Percentiles rank a stretch among this genome's conserved stretches.
phyloP scores from a whole-genome alignment of 2,113 vertebrate species.

The Stomatorhinus ivindoensis region DNA sequence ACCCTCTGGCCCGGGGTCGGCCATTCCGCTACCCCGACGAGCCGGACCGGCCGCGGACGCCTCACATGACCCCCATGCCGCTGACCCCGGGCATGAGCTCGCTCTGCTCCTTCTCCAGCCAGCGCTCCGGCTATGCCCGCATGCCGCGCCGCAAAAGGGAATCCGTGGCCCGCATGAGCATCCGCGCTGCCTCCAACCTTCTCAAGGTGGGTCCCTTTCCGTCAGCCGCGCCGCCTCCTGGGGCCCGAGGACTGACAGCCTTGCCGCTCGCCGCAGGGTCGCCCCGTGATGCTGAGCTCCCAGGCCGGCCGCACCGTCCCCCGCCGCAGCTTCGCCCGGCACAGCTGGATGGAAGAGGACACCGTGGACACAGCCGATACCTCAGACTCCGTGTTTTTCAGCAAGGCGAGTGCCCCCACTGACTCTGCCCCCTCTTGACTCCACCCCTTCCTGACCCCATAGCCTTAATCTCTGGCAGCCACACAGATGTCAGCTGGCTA shows the following conservation, averaged over 20 bases:
- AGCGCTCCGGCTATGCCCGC: constrained; percentile 67
- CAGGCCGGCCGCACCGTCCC: constrained; percentile 52
- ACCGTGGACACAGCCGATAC: constrained; percentile 70
- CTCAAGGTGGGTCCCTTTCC: constrained; percentile 59
- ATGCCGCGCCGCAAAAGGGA: constrained; percentile 76
- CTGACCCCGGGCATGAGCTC: constrained; percentile 74
- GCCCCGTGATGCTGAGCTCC: constrained; percentile 63
- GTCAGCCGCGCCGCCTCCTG: not conserved
- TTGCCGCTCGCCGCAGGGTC: constrained; percentile 60
- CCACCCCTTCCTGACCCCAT: not conserved
- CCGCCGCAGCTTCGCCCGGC: constrained; percentile 76
- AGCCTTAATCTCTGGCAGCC: not conserved
- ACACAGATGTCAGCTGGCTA: constrained; percentile 14
- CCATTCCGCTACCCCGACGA: constrained; percentile 81
- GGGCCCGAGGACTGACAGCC: not conserved
- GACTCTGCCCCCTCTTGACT: not conserved
- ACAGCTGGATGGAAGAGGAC: constrained; percentile 86
- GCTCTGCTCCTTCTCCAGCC: constrained; percentile 78
- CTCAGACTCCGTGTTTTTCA: constrained; percentile 83
- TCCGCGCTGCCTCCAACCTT: constrained; percentile 79
- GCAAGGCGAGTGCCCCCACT: constrained; percentile 71
- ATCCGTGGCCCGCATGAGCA: constrained; percentile 89
- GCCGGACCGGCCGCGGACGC: constrained; percentile 68
- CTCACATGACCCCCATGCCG: constrained; percentile 57
- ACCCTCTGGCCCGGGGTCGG: constrained; percentile 82